phyloP scores from a whole-genome alignment of 2,888 invertebrate genomes.

The Keiferia lycopersicella region DNA sequence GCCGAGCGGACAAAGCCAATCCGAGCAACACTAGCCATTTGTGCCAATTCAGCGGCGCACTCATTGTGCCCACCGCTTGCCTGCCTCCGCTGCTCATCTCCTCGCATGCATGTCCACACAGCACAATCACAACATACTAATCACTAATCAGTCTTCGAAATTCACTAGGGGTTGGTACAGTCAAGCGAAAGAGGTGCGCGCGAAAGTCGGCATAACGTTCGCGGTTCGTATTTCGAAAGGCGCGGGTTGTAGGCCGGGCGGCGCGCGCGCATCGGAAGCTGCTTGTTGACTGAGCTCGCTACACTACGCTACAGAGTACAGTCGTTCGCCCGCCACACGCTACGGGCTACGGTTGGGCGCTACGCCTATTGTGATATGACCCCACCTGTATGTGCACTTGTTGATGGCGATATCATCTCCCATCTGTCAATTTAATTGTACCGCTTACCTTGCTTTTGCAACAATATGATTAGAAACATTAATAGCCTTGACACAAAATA shows the following conservation, averaged over 20 bases:
- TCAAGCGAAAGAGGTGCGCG: constrained; percentile 35
- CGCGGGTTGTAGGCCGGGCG: constrained; percentile 40
- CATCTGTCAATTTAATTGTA: constrained; percentile 21
- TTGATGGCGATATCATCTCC: constrained; percentile 29
- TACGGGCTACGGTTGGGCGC: constrained; percentile 66
- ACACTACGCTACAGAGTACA: constrained; percentile 27
- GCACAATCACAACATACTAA: constrained; percentile 44
- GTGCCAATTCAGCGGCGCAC: constrained; percentile 76
- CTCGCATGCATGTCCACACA: constrained; percentile 47
- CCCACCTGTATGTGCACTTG: constrained; percentile 55
- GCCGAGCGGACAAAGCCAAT: constrained; percentile 80
- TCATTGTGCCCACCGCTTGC: constrained; percentile 64
- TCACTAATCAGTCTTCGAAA: constrained; percentile 30
- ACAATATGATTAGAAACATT: constrained; percentile 4
- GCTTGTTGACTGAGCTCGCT: constrained; percentile 56
- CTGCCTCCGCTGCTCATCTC: constrained; percentile 47
- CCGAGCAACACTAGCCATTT: constrained; percentile 80
- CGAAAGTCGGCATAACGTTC: constrained; percentile 52
- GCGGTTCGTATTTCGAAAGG: constrained; percentile 44
- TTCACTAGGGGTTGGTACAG: neutral
- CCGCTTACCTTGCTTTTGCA: constrained; percentile 15
- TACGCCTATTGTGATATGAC: constrained; percentile 59
- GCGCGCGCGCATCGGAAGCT: constrained; percentile 73
- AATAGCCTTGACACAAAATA: constrained; percentile 3
- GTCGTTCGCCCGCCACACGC: constrained; percentile 46